Conservation (phyloP, 2,113 vertebrate genomes). For the Microcebus murinus region DNA sequence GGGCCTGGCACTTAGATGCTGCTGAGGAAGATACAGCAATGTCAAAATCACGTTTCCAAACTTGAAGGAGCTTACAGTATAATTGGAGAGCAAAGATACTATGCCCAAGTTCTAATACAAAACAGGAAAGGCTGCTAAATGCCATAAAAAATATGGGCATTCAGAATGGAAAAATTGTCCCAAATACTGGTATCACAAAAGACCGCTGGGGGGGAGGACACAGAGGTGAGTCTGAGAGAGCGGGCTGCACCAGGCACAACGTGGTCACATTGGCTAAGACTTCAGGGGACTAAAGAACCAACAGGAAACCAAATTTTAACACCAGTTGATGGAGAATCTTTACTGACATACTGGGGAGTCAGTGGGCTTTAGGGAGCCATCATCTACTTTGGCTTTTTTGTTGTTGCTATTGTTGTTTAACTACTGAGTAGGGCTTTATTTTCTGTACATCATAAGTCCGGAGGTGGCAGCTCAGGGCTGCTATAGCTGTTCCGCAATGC, state of each 20-base stretch:
- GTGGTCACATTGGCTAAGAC: background rate
- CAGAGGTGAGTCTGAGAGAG: background rate
- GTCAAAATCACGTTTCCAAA: constrained; percentile 16
- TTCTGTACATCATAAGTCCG: background rate
- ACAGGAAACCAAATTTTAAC: background rate
- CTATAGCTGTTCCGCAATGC: rapidly evolving
- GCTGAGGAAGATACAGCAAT: background rate
- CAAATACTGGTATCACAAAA: background rate
- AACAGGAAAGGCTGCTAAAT: background rate
- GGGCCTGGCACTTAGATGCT: background rate
- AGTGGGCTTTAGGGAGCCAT: background rate
- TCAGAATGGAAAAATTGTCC: background rate
- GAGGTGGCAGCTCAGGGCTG: background rate
- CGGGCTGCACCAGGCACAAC: background rate
- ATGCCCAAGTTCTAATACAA: background rate
- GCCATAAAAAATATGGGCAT: background rate
- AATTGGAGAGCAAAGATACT: background rate
- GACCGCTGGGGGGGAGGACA: background rate
- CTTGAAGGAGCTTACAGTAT: background rate
- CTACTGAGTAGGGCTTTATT: background rate
- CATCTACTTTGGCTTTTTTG: background rate
- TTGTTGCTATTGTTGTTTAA: background rate
- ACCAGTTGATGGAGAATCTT: background rate
- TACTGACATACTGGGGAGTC: background rate
- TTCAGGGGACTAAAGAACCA: background rate